These are phyloP conservation scores for Cancer borealis DNA, from an alignment of 2,888 invertebrate genomes.

Conservation along the genomic window DNA sequence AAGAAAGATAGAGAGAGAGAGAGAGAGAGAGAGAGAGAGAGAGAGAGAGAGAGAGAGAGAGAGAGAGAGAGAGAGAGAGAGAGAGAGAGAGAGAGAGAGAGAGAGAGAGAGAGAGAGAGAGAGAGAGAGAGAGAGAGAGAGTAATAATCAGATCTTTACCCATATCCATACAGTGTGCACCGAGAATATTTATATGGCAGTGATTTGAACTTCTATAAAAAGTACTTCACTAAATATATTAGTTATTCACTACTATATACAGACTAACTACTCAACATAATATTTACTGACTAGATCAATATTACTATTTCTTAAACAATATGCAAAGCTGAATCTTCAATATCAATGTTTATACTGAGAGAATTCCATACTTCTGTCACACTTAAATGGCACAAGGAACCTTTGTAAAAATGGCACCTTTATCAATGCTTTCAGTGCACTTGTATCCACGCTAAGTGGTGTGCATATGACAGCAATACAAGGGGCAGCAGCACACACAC, in stretches of 20 bases:
- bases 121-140: conserved; percentile 32
- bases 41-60: conserved; percentile 1
- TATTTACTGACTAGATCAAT: conserved; percentile 9
- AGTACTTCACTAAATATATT: background rate
- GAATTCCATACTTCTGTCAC: background rate
- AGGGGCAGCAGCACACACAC: background rate
- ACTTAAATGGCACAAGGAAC: background rate
- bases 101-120: conserved; percentile 28
- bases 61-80: conserved; percentile 24
- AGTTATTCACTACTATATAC: background rate
- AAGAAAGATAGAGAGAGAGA: conserved; percentile 8
- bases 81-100: conserved; percentile 17
- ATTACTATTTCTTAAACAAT: background rate
- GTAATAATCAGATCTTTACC: background rate
- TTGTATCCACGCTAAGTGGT: background rate
- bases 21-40: conserved; percentile 37
- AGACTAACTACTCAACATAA: background rate
- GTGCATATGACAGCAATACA: background rate
- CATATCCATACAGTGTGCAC: background rate
- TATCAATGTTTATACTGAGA: background rate
- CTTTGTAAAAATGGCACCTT: conserved; percentile 9
- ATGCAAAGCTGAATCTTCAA: background rate
- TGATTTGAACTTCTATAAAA: background rate
- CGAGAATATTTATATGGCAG: background rate
- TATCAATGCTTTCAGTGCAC: background rate